Conservation (phyloP, 2,113 vertebrate species). For the Emydocephalus ijimae region DNA sequence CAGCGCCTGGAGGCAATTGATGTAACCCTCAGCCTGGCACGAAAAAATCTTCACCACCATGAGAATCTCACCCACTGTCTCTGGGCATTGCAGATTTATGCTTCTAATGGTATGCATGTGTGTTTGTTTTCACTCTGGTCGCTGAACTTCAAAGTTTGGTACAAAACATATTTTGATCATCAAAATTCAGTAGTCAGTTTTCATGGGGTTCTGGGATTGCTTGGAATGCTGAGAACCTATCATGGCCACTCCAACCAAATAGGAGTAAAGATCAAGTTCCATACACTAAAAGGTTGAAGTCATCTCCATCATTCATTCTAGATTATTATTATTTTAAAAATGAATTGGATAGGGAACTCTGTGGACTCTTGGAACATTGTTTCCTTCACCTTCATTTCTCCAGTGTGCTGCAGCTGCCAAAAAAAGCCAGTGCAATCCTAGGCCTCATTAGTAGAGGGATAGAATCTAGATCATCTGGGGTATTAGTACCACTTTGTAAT, state of each 20-base stretch:
- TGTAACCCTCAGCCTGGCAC: slow-evolving; percentile 76
- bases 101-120: slow-evolving; percentile 74
- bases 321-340: neutral
- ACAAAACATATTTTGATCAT: neutral
- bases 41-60: slow-evolving; percentile 69
- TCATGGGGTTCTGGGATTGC: neutral
- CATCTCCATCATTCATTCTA: neutral
- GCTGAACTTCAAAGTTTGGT: neutral
- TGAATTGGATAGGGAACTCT: neutral
- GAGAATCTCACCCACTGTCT: slow-evolving; percentile 81
- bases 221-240: neutral
- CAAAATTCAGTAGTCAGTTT: neutral
- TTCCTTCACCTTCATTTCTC: neutral
- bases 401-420: too few relatives aligned
- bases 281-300: neutral
- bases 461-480: neutral
- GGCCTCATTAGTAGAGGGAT: neutral
- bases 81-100: slow-evolving; percentile 79
- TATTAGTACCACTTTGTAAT: neutral
- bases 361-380: neutral
- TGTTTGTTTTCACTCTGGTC: neutral
- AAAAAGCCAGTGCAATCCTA: neutral
- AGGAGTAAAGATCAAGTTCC: neutral
- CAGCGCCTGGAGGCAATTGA: slow-evolving; percentile 81
- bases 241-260: neutral